Base-by-base conservation (phyloP, 2,797 vertebrate genomes). In the Chelmon rostratus region DNA sequence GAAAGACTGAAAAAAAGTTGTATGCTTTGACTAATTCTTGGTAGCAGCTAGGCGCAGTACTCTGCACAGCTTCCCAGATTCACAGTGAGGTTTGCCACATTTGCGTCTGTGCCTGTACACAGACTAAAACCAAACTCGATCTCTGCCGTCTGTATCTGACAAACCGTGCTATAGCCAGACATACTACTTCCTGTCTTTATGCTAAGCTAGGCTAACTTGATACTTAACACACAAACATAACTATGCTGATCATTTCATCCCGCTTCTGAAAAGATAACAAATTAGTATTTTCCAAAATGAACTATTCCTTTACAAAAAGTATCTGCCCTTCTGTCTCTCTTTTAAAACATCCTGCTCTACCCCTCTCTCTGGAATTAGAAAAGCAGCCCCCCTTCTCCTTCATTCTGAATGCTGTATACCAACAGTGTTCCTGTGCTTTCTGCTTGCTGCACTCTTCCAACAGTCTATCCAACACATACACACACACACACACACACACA, bases 401-500 rank as follows among this genome's bases (percentile, higher is more conserved):
- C 8, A 1, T 58, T 62, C 47, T 57, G 49, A 44, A 52, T 69
- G 64, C 68, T 73, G 25, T 28, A 28, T 72, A 54, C 37, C 37
- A 38, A 66, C 31, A 66, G 46, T 64, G 5, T 44, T 46, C 68
- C 68, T 13, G 2, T 49, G 33, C 46, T 53, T 66, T 67, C 66
- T 71, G 61, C 67, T 71, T 70, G 37, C 67, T 75, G 66, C 58
- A 79, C 46, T 50, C 12, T 66, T 62, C 31, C 68, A 37, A 21
- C 50, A n/a, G n/a, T 71, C 44, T 37, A n/a, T 42, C 37, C 16
- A 61, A 65, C 21, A 49, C n/a, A 52, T 49, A 58, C 16, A 35
- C 33, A 58, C 65, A 71, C 37, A 65, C 40, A 42, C 62, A 54
- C 37, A 21, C 50, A 65, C 21, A 49, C n/a, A 52, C 49, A 58